phyloP scores from a whole-genome alignment of 1,140 invertebrate species.

The Sesamia nonagrioides region DNA sequence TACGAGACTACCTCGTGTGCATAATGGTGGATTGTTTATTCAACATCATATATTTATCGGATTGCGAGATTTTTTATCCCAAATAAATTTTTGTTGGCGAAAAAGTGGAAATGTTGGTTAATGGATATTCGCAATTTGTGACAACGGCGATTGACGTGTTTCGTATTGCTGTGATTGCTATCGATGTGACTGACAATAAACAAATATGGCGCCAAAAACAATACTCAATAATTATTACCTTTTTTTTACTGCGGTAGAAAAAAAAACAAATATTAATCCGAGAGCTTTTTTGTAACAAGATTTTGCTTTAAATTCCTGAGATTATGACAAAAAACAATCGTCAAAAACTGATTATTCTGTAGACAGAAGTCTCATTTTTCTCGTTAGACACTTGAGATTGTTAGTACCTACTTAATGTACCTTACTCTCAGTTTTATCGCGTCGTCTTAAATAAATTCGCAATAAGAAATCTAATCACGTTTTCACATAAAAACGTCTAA shows the following conservation, averaged over 20 bases:
- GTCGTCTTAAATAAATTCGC: slow-evolving; percentile 35
- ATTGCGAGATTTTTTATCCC: slow-evolving; percentile 24
- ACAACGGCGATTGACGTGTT: background rate
- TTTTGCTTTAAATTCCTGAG: background rate
- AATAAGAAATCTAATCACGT: slow-evolving; percentile 45
- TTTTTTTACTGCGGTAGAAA: background rate
- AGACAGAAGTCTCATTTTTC: background rate
- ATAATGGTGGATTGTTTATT: slow-evolving; percentile 43
- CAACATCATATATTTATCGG: slow-evolving; percentile 38
- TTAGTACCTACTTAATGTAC: background rate
- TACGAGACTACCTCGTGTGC: slow-evolving; percentile 34
- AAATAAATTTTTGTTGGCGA: slow-evolving; percentile 30
- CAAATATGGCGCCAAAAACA: background rate
- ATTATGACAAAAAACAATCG: background rate
- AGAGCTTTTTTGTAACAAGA: background rate
- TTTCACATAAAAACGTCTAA: slow-evolving; percentile 37
- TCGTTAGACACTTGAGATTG: background rate
- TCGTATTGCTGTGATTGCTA: slow-evolving; percentile 16
- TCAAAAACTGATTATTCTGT: background rate
- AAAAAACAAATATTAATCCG: background rate
- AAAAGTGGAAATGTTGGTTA: slow-evolving; percentile 25
- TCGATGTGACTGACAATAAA: background rate
- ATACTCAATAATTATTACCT: background rate
- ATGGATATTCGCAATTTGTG: slow-evolving; percentile 43
- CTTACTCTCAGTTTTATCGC: slow-evolving; percentile 1